These are phyloP conservation scores for Dryas iulia DNA, from an alignment of 1,140 invertebrate genomes.

Conservation along the genomic window DNA sequence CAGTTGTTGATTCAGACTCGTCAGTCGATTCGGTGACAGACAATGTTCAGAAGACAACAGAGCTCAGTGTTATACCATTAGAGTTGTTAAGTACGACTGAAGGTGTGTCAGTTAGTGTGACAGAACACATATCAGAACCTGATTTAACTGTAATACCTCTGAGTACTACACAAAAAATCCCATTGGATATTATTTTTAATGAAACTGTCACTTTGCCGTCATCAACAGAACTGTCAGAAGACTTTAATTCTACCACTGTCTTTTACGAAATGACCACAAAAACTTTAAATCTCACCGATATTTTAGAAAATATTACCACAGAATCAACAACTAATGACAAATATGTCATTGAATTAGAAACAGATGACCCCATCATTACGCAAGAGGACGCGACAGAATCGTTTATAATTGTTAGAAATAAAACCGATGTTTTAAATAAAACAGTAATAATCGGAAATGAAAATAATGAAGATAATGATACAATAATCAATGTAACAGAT, in stretches of 20 bases:
- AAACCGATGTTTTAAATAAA: slow-evolving; percentile 5
- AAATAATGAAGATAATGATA: neutral
- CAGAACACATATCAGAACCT: slow-evolving; percentile 57
- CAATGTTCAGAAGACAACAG: slow-evolving; percentile 37
- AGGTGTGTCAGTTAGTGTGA: slow-evolving; percentile 43
- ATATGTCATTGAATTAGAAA: neutral
- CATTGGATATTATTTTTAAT: slow-evolving; percentile 46
- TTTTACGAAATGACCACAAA: slow-evolving; percentile 42
- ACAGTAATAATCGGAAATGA: neutral
- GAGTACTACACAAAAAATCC: slow-evolving; percentile 49
- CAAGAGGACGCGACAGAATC: slow-evolving; percentile 5
- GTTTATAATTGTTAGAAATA: slow-evolving; percentile 7
- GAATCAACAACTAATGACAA: slow-evolving; percentile 17
- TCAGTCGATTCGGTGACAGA: slow-evolving; percentile 12
- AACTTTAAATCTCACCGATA: slow-evolving; percentile 18
- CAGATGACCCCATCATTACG: slow-evolving; percentile 6
- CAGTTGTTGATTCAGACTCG: neutral
- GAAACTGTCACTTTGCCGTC: slow-evolving; percentile 55
- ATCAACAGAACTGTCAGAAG: slow-evolving; percentile 56
- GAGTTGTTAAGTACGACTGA: slow-evolving; percentile 67
- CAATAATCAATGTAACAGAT: slow-evolving; percentile 20
- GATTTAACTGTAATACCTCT: slow-evolving; percentile 71
- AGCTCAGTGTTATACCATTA: slow-evolving; percentile 66
- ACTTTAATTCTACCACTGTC: slow-evolving; percentile 44
- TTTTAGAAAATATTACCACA: slow-evolving; percentile 20